Evolutionary conservation across 2,888 invertebrate genomes (phyloP), one percentile per base, ranked within the genome.

Genomic region (Napeogenes sylphis): DNA sequence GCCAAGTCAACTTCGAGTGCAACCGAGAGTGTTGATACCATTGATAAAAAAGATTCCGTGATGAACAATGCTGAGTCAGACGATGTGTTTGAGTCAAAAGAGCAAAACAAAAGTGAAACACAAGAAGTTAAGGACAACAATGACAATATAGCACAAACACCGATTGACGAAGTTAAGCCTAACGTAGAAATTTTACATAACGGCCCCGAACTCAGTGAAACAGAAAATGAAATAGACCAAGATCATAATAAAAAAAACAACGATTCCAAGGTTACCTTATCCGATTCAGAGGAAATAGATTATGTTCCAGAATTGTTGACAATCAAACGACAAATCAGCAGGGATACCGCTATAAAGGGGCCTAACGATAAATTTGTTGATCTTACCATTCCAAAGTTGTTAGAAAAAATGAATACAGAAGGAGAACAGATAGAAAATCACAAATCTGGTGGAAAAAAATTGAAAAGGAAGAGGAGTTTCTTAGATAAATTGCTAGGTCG

Each of bases 401-500:
- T 90, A 73, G 77, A 88, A 60, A 89, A 88, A 72, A 90, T 90
- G 77, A 83, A 81, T 47, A 75, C 70, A 3, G 88, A 90, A 63
- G 87, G 76, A 14, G 85, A 88, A 8, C 78, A 77, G 63, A 71
- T 84, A 68, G 87, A 87, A 69, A 81, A 73, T 61, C 77, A 82
- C 62, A 80, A 75, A 62, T 82, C 79, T 63, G 76, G 75, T 55
- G 74, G 76, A 30, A 88, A 83, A 68, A 90, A 90, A 73, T 84
- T 90, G 6, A 90, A 90, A 73, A 79, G 89, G 75, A 90, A 89
- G 84, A 78, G 90, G 66, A 90, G 90, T 80, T 90, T 90, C 73
- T 70, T 90, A 62, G 90, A 90, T 71, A 90, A 90, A 75, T 80
- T 90, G 55, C 76, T 90, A 68, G 89, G 90, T 62, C 84, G 90